Conservation (phyloP, 92 coral and sea anemone genomes). For the Porites cylindrica region DNA sequence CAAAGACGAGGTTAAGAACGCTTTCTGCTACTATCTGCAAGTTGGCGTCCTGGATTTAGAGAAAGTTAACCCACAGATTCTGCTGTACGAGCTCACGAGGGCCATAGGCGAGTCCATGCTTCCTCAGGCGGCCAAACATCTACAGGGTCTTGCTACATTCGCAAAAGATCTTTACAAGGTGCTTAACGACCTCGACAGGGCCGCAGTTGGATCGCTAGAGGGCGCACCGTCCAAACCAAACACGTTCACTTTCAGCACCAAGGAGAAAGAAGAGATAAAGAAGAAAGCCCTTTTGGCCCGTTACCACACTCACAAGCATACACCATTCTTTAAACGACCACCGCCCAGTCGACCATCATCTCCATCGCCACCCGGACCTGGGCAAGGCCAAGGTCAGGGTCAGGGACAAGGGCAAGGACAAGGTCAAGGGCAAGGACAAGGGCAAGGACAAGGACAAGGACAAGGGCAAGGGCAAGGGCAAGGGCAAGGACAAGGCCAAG, state of each 20-base stretch:
- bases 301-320: conserved; percentile 3
- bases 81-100: conserved; percentile 47
- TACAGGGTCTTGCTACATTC: conserved; percentile 21
- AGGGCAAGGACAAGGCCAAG: too few relatives aligned
- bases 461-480: too few relatives aligned
- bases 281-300: not conserved
- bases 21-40: conserved; percentile 47
- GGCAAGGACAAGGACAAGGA: not conserved
- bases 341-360: too few relatives aligned
- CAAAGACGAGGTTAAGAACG: conserved; percentile 20
- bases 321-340: not conserved
- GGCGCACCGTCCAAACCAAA: not conserved
- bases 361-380: not conserved
- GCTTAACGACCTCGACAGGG: conserved; percentile 9
- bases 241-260: not conserved
- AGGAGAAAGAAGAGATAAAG: not conserved
- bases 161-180: conserved; percentile 52
- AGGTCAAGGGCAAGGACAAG: not conserved
- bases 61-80: conserved; percentile 50
- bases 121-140: conserved; percentile 26
- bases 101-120: conserved; percentile 41
- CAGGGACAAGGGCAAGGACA: not conserved
- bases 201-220: conserved; percentile 5
- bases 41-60: conserved; percentile 52
- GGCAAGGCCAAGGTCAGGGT: not conserved